Conservation (phyloP, 2,797 vertebrate genomes). For the Tragelaphus eurycerus region DNA sequence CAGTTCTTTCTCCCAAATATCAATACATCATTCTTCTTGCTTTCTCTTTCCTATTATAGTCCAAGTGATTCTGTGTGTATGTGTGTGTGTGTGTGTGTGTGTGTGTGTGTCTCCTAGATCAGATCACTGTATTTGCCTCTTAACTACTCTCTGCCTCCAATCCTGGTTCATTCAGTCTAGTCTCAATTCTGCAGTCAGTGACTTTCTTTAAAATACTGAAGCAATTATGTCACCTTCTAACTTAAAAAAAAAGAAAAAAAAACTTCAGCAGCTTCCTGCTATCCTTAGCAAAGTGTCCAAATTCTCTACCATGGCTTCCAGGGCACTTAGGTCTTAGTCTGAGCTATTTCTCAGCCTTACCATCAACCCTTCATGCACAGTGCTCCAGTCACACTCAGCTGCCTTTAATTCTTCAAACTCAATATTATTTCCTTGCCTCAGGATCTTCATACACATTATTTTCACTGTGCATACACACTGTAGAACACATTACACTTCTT, state of each 20-base stretch:
- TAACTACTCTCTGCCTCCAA: background rate
- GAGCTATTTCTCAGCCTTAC: background rate
- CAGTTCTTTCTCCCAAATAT: background rate
- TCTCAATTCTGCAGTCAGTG: background rate
- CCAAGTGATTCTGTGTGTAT: background rate
- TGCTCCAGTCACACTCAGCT: background rate
- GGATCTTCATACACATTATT: background rate
- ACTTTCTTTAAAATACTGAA: conserved; percentile 19
- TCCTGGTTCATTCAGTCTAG: background rate
- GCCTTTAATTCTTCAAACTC: background rate
- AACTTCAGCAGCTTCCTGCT: background rate
- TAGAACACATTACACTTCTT: background rate
- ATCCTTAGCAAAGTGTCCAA: background rate
- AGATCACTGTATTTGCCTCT: background rate
- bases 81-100: no score
- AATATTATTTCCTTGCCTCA: background rate
- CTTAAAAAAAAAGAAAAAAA: conserved; percentile 12
- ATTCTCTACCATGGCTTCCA: background rate
- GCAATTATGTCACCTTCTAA: background rate
- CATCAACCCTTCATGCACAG: no score
- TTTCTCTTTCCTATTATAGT: background rate
- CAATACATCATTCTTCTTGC: background rate
- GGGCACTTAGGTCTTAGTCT: background rate
- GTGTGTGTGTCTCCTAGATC: background rate
- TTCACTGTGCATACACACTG: background rate